Evolutionary conservation across 2,888 invertebrate genomes (phyloP), one percentile per base, ranked within the genome.

Genomic region (Scaptomyza flava): DNA sequence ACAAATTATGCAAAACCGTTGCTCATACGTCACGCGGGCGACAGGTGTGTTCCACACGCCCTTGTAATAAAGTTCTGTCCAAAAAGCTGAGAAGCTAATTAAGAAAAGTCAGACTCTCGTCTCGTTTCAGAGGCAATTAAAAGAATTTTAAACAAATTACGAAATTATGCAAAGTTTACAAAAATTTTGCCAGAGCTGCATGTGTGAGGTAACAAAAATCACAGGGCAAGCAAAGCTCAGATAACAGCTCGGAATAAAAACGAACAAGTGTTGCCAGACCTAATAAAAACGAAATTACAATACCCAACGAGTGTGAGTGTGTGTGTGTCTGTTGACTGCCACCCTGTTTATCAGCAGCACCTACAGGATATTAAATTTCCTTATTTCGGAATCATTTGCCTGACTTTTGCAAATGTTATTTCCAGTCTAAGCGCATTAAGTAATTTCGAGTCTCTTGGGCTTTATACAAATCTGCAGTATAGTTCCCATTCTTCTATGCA

Each of bases 341-440:
- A 27, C 6, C 27, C 27, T 27, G 20, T 14, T 33, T 9, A 31
- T 9, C 27, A 33, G 23, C 14, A 14, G 38, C 38, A 61, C 20
- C 59, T 63, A 61, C 79, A 84, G 82, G 87, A 83, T 77, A 81
- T 84, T 87, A 68, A 72, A 87, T 87, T 87, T 87, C 82, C 85
- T 54, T 52, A 53, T 52, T 47, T 6, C 27, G 41, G 11, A 70
- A 75, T 42, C 56, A 56, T 51, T 41, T 46, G 27, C 43, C 47
- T 58, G 63, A 12, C 59, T 64, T 76, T 68, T 71, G 73, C 42
- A 77, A 70, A 77, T 72, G 74, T 33, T 72, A 62, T 69, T 63
- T 52, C 30, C 62, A 71, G 57, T 45, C 61, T 61, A 59, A 64
- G 60, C 60, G 45, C 52, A 77, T 72, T 68, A 72, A 6, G 65